Evolutionary conservation across 2,888 invertebrate species (phyloP).

Genomic region (Coenonympha glycerion): DNA sequence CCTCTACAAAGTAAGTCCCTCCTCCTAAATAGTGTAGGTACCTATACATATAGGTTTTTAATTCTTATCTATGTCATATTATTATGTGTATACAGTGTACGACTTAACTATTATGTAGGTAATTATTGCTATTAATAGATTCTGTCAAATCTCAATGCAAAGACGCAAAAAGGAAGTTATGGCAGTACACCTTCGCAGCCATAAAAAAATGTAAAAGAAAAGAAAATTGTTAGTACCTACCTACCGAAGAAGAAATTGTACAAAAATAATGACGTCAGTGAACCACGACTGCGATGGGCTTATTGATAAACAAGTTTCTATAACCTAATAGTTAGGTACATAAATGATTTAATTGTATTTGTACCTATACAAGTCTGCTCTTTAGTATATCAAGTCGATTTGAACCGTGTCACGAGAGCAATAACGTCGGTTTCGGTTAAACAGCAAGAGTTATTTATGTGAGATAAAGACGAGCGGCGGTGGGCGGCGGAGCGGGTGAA

Average conservation of each 20-base stretch:
- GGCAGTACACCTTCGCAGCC: too few species aligned
- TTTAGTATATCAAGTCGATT: slow-evolving; percentile 26
- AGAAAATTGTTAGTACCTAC: too few species aligned
- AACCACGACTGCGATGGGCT: slow-evolving; percentile 15
- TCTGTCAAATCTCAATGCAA: too few species aligned
- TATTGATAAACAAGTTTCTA: slow-evolving; percentile 71
- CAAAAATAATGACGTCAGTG: slow-evolving; percentile 20
- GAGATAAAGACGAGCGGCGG: slow-evolving; percentile 67
- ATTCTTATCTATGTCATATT: too few species aligned
- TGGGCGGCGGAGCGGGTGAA: slow-evolving; percentile 68
- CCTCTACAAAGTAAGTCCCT: too few species aligned
- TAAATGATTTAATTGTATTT: slow-evolving; percentile 64
- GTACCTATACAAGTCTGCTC: slow-evolving; percentile 34
- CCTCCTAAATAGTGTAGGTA: too few species aligned
- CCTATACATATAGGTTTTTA: too few species aligned
- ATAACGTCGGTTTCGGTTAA: slow-evolving; percentile 44
- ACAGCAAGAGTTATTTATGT: slow-evolving; percentile 48
- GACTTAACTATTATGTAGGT: too few species aligned
- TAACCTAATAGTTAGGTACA: slow-evolving; percentile 62
- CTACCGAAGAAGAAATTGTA: too few species aligned
- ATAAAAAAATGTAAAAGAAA: too few species aligned
- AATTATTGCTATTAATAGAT: too few species aligned
- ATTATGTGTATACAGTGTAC: neutral
- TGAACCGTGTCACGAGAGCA: slow-evolving; percentile 26
- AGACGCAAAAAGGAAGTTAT: too few species aligned